Percentiles rank a stretch among this genome's conserved stretches.
These are phyloP conservation scores for Amphibalanus amphitrite DNA, from an alignment of 1,140 invertebrate species.

Conservation along the genomic window DNA sequence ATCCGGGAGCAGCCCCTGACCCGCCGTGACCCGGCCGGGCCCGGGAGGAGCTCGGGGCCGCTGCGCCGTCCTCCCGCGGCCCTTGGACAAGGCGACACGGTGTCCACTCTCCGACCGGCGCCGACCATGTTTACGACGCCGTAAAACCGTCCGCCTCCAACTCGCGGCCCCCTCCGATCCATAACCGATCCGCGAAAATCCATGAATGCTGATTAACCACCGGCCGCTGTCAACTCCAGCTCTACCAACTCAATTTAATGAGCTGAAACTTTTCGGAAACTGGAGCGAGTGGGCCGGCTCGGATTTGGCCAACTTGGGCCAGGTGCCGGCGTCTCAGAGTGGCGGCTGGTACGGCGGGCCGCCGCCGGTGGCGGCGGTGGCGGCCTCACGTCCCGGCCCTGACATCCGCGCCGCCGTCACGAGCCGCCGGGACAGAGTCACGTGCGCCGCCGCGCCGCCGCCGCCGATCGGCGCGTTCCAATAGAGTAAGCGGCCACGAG, in stretches of 20 bases:
- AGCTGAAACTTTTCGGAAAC: neutral
- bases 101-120: neutral
- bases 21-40: no score
- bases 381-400: neutral
- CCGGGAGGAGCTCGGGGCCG: no score
- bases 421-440: neutral
- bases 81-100: neutral
- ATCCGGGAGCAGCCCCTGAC: no score
- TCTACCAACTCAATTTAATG: neutral
- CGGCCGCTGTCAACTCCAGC: neutral
- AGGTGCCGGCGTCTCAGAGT: neutral
- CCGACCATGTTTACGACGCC: neutral
- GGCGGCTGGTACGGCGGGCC: neutral
- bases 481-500: neutral
- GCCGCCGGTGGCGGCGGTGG: no score
- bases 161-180: neutral
- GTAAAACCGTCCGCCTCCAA: neutral
- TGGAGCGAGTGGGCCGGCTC: neutral
- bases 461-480: neutral
- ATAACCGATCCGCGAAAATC: neutral
- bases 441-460: neutral
- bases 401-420: neutral
- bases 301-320: neutral
- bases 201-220: neutral
- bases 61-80: no score